A percentile compares a stretch with the other conserved stretches of the same genome.
These are phyloP conservation scores for Caenorhabditis imperialis DNA, from an alignment of 2,888 invertebrate genomes.

Conservation along the genomic window DNA sequence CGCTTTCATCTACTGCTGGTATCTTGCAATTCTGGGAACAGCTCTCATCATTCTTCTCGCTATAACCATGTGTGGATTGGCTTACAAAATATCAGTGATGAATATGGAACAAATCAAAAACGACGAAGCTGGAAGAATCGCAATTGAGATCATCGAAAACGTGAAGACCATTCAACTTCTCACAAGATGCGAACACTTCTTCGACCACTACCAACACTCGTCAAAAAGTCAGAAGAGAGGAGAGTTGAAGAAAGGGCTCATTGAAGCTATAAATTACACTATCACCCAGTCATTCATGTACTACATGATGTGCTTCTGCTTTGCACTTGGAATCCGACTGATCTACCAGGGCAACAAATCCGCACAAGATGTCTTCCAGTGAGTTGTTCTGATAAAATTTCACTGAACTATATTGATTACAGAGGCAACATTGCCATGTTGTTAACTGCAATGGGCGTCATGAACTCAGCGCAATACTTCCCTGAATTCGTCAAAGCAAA, in stretches of 20 bases:
- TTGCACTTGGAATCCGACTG: conserved; percentile 66
- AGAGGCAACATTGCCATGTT: conserved; percentile 66
- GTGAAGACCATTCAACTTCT: conserved; percentile 79
- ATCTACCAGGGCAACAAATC: conserved; percentile 62
- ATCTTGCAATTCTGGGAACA: conserved; percentile 68
- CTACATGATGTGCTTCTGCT: conserved; percentile 64
- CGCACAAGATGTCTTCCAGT: conserved; percentile 54
- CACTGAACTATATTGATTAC: too few species aligned
- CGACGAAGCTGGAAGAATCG: conserved; percentile 81
- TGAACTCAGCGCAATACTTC: conserved; percentile 73
- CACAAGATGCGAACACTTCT: conserved; percentile 78
- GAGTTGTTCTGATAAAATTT: too few species aligned
- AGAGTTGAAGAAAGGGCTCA: conserved; percentile 61
- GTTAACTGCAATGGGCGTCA: conserved; percentile 66
- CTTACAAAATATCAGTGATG: conserved; percentile 79
- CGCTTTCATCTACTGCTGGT: conserved; percentile 80
- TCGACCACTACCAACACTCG: conserved; percentile 72
- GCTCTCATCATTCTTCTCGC: conserved; percentile 78
- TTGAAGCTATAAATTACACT: conserved; percentile 68
- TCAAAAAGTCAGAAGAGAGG: conserved; percentile 59
- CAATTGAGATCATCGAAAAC: conserved; percentile 80
- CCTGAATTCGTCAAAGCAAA: conserved; percentile 80
- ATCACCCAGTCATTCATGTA: conserved; percentile 68
- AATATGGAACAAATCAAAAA: conserved; percentile 73
- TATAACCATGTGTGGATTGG: conserved; percentile 78